Conservation (phyloP, 1,140 invertebrate species). For the Holcopasites calliopsidis region DNA sequence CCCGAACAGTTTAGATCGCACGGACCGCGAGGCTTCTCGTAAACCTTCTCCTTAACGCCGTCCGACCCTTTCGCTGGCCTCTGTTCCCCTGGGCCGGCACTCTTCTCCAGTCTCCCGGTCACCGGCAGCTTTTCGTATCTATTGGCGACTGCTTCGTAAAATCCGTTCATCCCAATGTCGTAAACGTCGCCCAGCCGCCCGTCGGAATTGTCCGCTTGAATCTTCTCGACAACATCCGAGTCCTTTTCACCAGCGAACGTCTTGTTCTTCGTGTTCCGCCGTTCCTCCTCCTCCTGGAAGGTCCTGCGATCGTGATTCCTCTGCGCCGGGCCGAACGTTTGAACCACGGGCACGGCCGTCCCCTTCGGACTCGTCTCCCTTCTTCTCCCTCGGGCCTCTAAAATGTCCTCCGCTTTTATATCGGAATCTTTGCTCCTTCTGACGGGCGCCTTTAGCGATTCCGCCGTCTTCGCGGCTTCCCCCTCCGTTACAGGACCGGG, state of each 20-base stretch:
- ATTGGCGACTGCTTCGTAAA: conserved; percentile 53
- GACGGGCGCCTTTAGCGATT: conserved; percentile 56
- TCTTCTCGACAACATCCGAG: neutral
- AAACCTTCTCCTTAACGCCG: conserved; percentile 38
- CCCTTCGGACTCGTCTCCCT: conserved; percentile 42
- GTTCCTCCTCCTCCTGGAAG: conserved; percentile 52
- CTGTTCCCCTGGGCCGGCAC: neutral
- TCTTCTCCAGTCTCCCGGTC: conserved; percentile 29
- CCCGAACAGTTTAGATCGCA: conserved; percentile 42
- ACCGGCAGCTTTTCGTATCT: conserved; percentile 57
- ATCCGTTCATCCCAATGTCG: conserved; percentile 18
- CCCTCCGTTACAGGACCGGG: conserved; percentile 69
- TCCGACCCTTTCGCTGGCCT: neutral
- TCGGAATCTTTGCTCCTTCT: conserved; percentile 72
- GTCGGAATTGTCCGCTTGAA: conserved; percentile 10
- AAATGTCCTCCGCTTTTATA: conserved; percentile 70
- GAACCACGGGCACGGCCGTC: conserved; percentile 4
- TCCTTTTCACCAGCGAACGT: conserved; percentile 45
- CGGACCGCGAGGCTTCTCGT: conserved; percentile 52
- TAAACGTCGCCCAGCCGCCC: conserved; percentile 44
- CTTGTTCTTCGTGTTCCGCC: conserved; percentile 68
- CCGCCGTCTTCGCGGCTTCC: conserved; percentile 40
- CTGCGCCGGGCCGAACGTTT: neutral
- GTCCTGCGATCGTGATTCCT: conserved; percentile 28
- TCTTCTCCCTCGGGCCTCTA: conserved; percentile 66